Evolutionary conservation across 1,140 invertebrate genomes (phyloP).

Genomic region (Dendroctonus ponderosae): DNA sequence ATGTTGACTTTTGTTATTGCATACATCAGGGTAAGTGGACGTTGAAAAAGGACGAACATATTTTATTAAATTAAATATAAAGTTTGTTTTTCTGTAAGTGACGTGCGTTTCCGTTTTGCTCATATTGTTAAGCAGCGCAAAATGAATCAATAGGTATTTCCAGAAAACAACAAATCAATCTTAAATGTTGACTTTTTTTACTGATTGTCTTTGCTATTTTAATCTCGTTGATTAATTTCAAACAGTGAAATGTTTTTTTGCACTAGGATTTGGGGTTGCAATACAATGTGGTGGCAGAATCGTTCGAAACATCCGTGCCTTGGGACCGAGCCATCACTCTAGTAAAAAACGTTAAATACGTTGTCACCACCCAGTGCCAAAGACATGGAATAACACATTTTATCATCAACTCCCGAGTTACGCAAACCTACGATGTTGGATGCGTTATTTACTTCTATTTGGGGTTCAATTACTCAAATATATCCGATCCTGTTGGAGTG

Average conservation of each 20-base stretch:
- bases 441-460: constrained; percentile 99
- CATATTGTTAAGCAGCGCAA: not conserved
- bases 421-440: constrained; percentile 95
- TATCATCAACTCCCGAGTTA: constrained; percentile 81
- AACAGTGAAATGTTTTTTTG: constrained; percentile 15
- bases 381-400: constrained; percentile 60
- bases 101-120: not conserved
- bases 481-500: constrained; percentile 72
- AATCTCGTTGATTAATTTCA: constrained; percentile 12
- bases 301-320: constrained; percentile 97
- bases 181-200: no score
- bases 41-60: not conserved
- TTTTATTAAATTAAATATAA: not conserved
- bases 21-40: constrained; percentile 79
- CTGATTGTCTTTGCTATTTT: constrained; percentile 8
- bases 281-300: constrained; percentile 88
- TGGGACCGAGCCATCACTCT: constrained; percentile 87
- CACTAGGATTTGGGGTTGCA: constrained; percentile 86
- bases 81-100: not conserved
- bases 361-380: constrained; percentile 74
- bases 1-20: constrained; percentile 98
- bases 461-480: constrained; percentile 76
- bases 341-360: constrained; percentile 86
- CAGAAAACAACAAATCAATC: not conserved
- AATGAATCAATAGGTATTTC: not conserved